Base-by-base conservation (phyloP, 2,888 invertebrate genomes). In the Drosophila nr. fundita region DNA sequence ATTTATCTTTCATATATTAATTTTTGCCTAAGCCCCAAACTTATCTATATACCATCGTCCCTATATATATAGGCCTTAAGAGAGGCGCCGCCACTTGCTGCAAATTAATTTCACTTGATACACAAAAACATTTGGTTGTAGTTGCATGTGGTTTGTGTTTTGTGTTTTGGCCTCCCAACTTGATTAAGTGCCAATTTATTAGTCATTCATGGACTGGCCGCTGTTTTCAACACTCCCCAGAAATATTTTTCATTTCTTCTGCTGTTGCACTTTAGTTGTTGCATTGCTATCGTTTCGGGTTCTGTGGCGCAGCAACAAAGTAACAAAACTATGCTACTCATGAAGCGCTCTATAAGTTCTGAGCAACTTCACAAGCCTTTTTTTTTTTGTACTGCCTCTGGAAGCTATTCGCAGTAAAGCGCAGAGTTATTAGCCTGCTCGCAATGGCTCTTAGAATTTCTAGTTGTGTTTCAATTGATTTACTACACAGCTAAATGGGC, bases 151-250 rank as follows among this genome's bases (percentile, higher is more conserved):
- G 45, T 40, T 55, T 82, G 63, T 71, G 66, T 63, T 53, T 67
- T 75, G 65, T 64, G 82, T 72, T 79, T 68, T 60, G 59, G 78
- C 73, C 77, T 66, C 67, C 70, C 79, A 72, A 87, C 68, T 89
- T 86, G 88, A 86, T 86, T 78, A 87, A 89, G 84, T 84, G 82
- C 72, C 89, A 85, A 85, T 90, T 85, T 85, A 86, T 85, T 86
- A 90, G 81, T 81, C 76, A 87, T 87, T 83, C 87, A 63, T 71
- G 58, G 66, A 58, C 72, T 64, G 81, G 68, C 58, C 72, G 60
- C 42, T 62, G 81, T 83, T 85, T 88, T 85, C 85, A 88, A 72
- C 87, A 87, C 87, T 68, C 45, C n/a, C 78, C 61, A 76, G 73
- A 88, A 86, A 86, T 86, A 86, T 88, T 88, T 86, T 72, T 71